Evolutionary conservation across 2,113 vertebrate genomes (phyloP), one percentile per base, ranked within the genome.

Genomic region (Equus quagga): DNA sequence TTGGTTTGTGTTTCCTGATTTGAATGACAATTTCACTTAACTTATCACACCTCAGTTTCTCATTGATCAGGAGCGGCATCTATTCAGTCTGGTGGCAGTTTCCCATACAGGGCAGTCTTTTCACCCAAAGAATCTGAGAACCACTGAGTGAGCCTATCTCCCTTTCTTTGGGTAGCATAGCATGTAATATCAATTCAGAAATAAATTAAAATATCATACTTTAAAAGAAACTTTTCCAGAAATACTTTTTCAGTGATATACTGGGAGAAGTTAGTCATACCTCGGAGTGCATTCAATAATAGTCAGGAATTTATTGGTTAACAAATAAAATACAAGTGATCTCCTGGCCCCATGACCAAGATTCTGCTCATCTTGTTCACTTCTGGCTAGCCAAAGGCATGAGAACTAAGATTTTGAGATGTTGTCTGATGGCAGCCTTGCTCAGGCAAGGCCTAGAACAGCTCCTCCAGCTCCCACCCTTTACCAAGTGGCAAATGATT

Each of bases 231-330:
- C 3, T 51, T 75, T 65, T 69, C 81, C 28, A 69, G 56, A 88
- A 81, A 69, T 64, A 46, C 17, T 49, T 91, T 92, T 13, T 58
- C 19, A 62, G 11, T 28, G 56, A 85, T 21, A 64, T 6, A 18
- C 54, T 36, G 19, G 72, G 41, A 93, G 82, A 96, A 92, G 58
- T 83, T 31, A 93, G 26, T 70, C 72, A 65, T 46, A 73, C 11
- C 49, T 12, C 28, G 14, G 67, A 44, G 73, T 56, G 65, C 51
- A 49, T 73, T 95, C 65, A 73, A 91, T 51, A 79, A 15, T 31
- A 10, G 51, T 56, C 51, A 54, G 69, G 58, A 69, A 70, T 96
- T 96, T 96, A 97, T 86, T 93, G 89, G 23, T 8, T 80, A 87
- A 83, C 28, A 87, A 56, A 92, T 51, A 79, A 88, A 93, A 96